Base-by-base conservation (phyloP, 2,888 invertebrate species). In the Dyspetes luteomarginatus region DNA sequence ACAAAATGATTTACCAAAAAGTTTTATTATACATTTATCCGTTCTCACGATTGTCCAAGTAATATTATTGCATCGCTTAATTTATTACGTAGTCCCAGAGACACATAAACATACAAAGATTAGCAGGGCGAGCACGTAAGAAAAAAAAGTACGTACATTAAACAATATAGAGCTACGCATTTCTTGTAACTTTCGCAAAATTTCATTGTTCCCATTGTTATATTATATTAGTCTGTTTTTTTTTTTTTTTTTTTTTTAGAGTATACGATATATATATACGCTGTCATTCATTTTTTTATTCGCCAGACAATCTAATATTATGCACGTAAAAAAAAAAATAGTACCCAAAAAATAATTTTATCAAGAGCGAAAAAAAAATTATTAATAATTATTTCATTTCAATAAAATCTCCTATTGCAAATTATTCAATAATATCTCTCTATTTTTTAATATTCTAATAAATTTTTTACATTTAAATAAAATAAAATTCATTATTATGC, bases 191-290 rank as follows among this genome's bases (percentile, higher is more conserved):
- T 77, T 77, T 81, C 50, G 56, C 73, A 56, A 74, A 64, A 26
- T 77, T 56, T 69, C 64, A 65, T 58, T 52, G 58, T 69, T 77
- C 77, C 17, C 52, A 45, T 69, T 77, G 45, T 74, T 77, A 65
- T 17, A 50, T 4, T 45, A 65, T 67, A 60, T 43, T 4, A 48
- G 24, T 68, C 22, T 55, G 26, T 62, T 26, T 55, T 28, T 41
- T 36, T 1, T 19, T n/a, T 67, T 67, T 50, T 64, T 52, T 22
- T 12, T 55, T 12, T 41, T 24, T 9, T 50, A 30, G 1, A 5
- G 22, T 41, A 28, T 22, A 17, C 7, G 19, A 9, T 43, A 5
- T 36, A 58, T 17, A 19, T 5, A 1, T 17, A 17, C 5, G 5
- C 15, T n/a, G 17, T 26, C 19, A 22, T 48, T 48, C 17, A 48